A percentile compares a stretch with the other conserved stretches of the same genome.
These are phyloP conservation scores for Grantiella picta DNA, from an alignment of 2,113 vertebrate species.

Conservation along the genomic window DNA sequence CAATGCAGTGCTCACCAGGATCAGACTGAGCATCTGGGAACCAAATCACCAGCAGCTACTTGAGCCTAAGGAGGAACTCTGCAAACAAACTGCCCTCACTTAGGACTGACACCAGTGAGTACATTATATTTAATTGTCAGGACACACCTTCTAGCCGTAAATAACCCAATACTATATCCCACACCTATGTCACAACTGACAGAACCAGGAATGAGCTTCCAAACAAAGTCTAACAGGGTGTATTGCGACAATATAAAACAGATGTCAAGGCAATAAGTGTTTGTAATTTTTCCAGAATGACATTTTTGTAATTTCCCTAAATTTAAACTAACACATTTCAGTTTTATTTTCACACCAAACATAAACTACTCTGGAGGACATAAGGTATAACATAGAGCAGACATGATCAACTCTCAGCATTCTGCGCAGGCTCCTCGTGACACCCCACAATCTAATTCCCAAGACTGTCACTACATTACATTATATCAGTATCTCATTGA, in stretches of 20 bases:
- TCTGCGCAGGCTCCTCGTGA: background rate
- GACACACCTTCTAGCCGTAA: constrained; percentile 28
- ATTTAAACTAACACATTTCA: background rate
- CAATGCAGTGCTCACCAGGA: background rate
- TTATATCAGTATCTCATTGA: background rate
- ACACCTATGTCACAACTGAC: background rate
- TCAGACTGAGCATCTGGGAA: background rate
- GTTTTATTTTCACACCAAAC: background rate
- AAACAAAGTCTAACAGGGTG: background rate
- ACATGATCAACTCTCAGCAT: background rate
- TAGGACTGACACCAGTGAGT: background rate
- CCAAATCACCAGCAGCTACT: background rate
- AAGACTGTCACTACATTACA: background rate
- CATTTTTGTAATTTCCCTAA: background rate
- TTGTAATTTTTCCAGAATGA: background rate
- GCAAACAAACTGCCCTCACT: background rate
- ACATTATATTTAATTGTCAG: background rate
- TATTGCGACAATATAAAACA: background rate
- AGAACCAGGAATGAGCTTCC: background rate
- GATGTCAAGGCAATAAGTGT: background rate
- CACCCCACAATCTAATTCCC: background rate
- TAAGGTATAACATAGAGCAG: background rate
- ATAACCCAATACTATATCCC: background rate
- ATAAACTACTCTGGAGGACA: background rate
- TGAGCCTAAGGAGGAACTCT: background rate